These are phyloP conservation scores for Cladorhizidae sp. DNA, from an alignment of 37 sponge, comb jelly and placozoan genomes.

Conservation along the genomic window DNA sequence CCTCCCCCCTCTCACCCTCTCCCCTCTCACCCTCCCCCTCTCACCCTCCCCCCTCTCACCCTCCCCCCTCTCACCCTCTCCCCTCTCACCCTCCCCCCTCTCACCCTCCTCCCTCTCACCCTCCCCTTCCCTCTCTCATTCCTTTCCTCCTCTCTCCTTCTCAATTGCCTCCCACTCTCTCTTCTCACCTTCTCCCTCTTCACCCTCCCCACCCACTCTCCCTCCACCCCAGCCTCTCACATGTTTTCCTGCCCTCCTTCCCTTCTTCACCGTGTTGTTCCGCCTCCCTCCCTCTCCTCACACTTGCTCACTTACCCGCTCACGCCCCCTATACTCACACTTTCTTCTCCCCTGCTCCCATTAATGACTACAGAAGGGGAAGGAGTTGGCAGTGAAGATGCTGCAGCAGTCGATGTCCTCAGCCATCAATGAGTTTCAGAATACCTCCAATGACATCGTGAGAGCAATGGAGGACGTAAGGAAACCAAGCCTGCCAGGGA, in stretches of 20 bases:
- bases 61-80: no score
- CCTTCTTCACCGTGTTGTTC: no score
- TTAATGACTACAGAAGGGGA: neutral
- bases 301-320: no score
- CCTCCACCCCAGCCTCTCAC: neutral
- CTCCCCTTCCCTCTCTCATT: no score
- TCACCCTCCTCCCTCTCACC: no score
- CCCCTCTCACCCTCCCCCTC: no score
- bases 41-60: neutral
- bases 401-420: neutral
- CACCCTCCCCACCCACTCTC: no score
- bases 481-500: neutral
- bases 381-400: conserved; percentile 5
- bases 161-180: neutral
- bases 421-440: conserved; percentile 20
- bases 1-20: no score
- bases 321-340: conserved; percentile 14
- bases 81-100: no score
- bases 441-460: neutral
- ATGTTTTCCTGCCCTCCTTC: conserved; percentile 1
- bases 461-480: neutral
- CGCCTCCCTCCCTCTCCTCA: no score
- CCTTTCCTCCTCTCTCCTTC: no score
- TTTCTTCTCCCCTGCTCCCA: neutral
- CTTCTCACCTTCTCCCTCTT: no score